Conservation (phyloP, 2,888 invertebrate species). For the Colostygia pectinataria region DNA sequence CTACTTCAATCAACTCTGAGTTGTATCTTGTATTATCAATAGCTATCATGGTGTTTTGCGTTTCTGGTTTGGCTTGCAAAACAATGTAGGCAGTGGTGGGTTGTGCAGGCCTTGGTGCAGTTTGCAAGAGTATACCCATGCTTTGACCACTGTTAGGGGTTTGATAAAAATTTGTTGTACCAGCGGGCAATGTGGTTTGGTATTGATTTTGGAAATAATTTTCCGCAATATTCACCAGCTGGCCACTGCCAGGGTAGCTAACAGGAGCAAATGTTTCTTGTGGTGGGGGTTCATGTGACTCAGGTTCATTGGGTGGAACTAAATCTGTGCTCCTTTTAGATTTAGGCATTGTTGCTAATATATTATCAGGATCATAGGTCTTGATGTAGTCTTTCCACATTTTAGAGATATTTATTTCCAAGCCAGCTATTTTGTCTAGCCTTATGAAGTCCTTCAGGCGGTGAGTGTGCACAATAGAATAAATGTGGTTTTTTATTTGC, state of each 20-base stretch:
- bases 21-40: conserved; percentile 56
- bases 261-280: conserved; percentile 66
- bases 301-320: conserved; percentile 43
- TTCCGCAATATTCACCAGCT: conserved; percentile 76
- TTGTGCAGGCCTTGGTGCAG: conserved; percentile 64
- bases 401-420: conserved; percentile 82
- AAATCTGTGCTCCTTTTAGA: conserved; percentile 69
- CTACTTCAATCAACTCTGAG: conserved; percentile 43
- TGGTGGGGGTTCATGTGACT: conserved; percentile 44
- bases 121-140: conserved; percentile 73
- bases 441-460: conserved; percentile 78
- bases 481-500: conserved; percentile 81
- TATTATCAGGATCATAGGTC: conserved; percentile 78
- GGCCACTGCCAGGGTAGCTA: conserved; percentile 73
- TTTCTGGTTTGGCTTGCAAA: conserved; percentile 69
- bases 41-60: conserved; percentile 57
- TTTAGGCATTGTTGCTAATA: conserved; percentile 74
- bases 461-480: conserved; percentile 79
- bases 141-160: conserved; percentile 68
- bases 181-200: conserved; percentile 62
- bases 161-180: conserved; percentile 72
- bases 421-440: conserved; percentile 79
- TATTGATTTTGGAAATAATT: conserved; percentile 80
- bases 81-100: conserved; percentile 72
- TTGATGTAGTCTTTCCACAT: conserved; percentile 84